Evolutionary conservation across 2,113 vertebrate species (phyloP), one percentile per base, ranked within the genome.

Genomic region (Zapus hudsonius): DNA sequence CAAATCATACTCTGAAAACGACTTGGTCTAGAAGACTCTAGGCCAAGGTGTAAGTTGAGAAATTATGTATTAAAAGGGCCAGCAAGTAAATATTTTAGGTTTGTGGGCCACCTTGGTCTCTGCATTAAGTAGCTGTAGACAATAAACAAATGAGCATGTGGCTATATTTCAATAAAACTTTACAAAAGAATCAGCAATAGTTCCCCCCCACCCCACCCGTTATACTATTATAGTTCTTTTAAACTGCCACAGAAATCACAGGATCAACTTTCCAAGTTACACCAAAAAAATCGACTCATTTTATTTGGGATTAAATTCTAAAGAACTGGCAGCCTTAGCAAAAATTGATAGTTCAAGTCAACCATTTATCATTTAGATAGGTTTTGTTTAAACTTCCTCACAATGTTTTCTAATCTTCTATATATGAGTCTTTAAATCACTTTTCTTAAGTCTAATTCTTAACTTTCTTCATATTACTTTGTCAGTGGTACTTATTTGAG

Each of bases 391-490:
- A 87, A 75, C 23, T 81, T 40, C 13, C 17, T 66, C 66, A 57
- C 13, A 64, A 59, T 66, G 44, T 64, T 78, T 90, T 90, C n/a
- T 55, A 70, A 85, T 66, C 52, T 63, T 85, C 42, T 72, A 63
- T 33, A 85, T 31, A 92, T 20, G 80, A 40, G 64, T 79, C 66
- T 80, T 57, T 90, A 36, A 83, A 63, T 3, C 40, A 84, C 29
- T 84, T 82, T 29, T 84, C 33, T 80, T 64, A 92, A 82, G 70
- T 86, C 11, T 78, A 44, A 66, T 72, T 74, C 27, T 42, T 74
- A 80, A 90, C 15, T 80, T 79, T n/a, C 42, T 74, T 81, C 20
- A 55, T n/a, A 40, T 47, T 94, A 81, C 31, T 80, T 80, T 38
- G 22, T 36, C 12, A 52, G 52, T 12, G 11, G 52, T 73, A 61